Percentiles rank a stretch among this genome's conserved stretches.
phyloP scores from a whole-genome alignment of 2,113 vertebrate genomes.

The Tenebrosternarchus preto region DNA sequence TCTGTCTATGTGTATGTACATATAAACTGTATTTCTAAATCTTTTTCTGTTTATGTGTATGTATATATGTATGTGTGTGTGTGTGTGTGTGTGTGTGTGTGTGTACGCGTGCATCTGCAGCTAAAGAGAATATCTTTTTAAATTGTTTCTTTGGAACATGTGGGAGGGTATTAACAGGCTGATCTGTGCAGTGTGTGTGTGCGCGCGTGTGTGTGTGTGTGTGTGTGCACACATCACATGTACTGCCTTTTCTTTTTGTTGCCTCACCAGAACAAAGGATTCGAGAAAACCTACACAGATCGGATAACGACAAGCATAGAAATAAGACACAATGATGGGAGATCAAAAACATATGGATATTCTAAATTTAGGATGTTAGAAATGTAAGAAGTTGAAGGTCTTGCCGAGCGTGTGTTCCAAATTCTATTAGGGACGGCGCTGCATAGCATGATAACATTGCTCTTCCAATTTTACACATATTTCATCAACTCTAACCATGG shows the following conservation, averaged over 20 bases:
- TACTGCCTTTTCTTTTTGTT: conserved; percentile 56
- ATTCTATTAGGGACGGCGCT: conserved; percentile 60
- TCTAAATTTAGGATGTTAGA: conserved; percentile 64
- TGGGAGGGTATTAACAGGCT: conserved; percentile 81
- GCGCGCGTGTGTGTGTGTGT: conserved; percentile 68
- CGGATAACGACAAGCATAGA: conserved; percentile 72
- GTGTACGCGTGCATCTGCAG: background rate
- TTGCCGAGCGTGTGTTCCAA: conserved; percentile 51
- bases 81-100: conserved; percentile 45
- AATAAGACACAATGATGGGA: conserved; percentile 65
- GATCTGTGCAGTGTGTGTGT: conserved; percentile 74
- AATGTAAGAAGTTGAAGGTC: conserved; percentile 60
- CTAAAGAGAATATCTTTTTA: conserved; percentile 67
- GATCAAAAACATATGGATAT: conserved; percentile 50
- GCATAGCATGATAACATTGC: conserved; percentile 50
- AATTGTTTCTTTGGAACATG: conserved; percentile 72
- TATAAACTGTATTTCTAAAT: conserved; percentile 32
- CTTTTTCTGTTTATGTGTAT: conserved; percentile 42
- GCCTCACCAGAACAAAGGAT: conserved; percentile 70
- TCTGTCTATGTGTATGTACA: conserved; percentile 43
- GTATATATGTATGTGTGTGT: conserved; percentile 49
- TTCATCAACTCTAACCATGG: conserved; percentile 65
- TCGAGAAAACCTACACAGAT: conserved; percentile 77
- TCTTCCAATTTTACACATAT: conserved; percentile 52
- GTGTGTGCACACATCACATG: conserved; percentile 72